Evolutionary conservation across 2,113 vertebrate species (phyloP), one percentile per base, ranked within the genome.

Genomic region (Cebus imitator): DNA sequence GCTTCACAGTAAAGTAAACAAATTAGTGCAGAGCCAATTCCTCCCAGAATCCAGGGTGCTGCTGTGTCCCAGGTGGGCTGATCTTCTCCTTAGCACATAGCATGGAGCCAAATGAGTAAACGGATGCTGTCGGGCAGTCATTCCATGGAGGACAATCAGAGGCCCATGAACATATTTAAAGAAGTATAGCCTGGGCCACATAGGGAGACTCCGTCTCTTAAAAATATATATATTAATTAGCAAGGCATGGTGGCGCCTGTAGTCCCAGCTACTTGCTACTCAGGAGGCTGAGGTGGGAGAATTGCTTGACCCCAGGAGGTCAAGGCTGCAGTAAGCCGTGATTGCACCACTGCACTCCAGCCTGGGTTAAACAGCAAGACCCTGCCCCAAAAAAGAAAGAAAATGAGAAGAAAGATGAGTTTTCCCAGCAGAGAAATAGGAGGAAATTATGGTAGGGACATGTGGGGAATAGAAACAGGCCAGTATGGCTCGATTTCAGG

Each of bases 351-450:
- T 30, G 12, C 61, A 64, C 61, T 64, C 61, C 27, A 64, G 61
- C 61, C 61, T 64, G 11, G 27, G 61, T 64, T 5, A 64, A 64
- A 32, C 61, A 64, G 27, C 27, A 64, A 64, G 61, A 64, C 61
- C 61, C 12, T 64, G 27, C 61, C 61, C 27, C 61, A 30, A 64
- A 64, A 64, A 30, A 64, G 61, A 64, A 64, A 64, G 61, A 64
- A 64, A 52, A 52, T 52, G 52, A 32, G 12, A 64, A 64, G 61
- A 32, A 64, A 13, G 27, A 30, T 79, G 66, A 92, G 48, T 94
- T 94, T 97, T 96, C 27, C 57, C 57, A 87, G 21, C 32, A 90
- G 50, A 95, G 80, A 95, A 93, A 82, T 23, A 35, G 55, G 45
- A 96, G 43, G 57, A 92, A 84, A 50, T 90, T 66, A 90, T 27